Evolutionary conservation across 2,797 vertebrate species (phyloP), one percentile per base, ranked within the genome.

Genomic region (Lophotriccus pileatus): DNA sequence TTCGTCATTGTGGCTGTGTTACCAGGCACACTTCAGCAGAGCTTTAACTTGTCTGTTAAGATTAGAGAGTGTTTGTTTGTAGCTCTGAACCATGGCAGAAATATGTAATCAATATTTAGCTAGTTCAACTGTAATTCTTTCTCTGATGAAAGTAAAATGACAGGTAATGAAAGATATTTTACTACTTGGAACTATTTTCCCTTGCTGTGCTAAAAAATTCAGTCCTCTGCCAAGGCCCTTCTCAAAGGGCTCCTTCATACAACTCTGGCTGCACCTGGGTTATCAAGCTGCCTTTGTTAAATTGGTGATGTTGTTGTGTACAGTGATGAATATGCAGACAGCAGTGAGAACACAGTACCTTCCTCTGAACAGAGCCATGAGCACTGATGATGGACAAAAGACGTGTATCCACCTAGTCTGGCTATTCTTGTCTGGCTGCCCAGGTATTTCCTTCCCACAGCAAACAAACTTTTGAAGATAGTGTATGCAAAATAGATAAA

Each of bases 101-200:
- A 68, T 81, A 72, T 2, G 32, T 27, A 50, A 91, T 85, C 53
- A n/a, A 6, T 94, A 85, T 87, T 89, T 62, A 75, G 30, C 18
- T 83, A 64, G n/a, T 68, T 46, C 56, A 83, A 14, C 30, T 39
- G 21, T 66, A 85, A 81, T 94, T 86, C 27, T 56, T 94, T 59
- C 67, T 84, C 52, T 82, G 79, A 72, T 89, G n/a, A 55, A 87
- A 77, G 39, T 62, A 86, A 74, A 84, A 50, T 59, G 59, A 76
- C 53, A 53, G 14, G 28, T 39, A 82, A 76, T 72, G 19, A 89
- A 85, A 89, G 4, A 11, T 63, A 37, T 46, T 86, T 84, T 88
- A n/a, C 16, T 78, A 30, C 66, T 14, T 76, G 50, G 30, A 91
- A 37, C 14, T 59, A 4, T 55, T 88, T 87, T 78, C 58, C 28